Evolutionary conservation across 2,888 invertebrate genomes (phyloP).

Genomic region (Eupithecia abbreviata): DNA sequence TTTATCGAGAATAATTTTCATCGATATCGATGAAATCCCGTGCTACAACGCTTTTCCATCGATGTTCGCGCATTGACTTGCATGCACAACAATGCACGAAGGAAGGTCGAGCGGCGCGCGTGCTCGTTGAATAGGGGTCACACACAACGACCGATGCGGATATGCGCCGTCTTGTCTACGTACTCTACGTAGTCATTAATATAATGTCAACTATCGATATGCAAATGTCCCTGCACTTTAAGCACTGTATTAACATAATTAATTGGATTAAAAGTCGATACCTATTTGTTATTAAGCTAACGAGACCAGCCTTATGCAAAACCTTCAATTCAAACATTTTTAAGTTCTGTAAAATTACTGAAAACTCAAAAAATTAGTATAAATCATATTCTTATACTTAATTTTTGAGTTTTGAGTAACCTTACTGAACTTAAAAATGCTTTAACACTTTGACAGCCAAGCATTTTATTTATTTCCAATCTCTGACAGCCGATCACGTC

Average conservation of each 20-base stretch:
- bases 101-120: constrained; percentile 64
- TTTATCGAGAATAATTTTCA: constrained; percentile 1
- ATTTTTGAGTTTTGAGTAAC: background rate
- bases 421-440: too few relatives aligned
- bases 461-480: too few relatives aligned
- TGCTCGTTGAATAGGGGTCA: constrained; percentile 70
- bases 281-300: background rate
- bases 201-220: constrained; percentile 25
- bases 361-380: background rate
- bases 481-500: too few relatives aligned
- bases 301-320: background rate
- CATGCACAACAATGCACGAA: constrained; percentile 49
- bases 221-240: constrained; percentile 25
- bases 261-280: background rate
- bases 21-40: constrained; percentile 35
- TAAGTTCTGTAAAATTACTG: background rate
- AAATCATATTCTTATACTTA: background rate
- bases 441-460: too few relatives aligned
- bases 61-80: constrained; percentile 56
- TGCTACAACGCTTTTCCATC: constrained; percentile 40
- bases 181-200: constrained; percentile 16
- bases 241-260: constrained; percentile 14
- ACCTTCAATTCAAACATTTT: background rate
- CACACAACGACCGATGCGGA: constrained; percentile 56
- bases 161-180: constrained; percentile 41